phyloP scores from a whole-genome alignment of 1,140 invertebrate species.

The Antheraea mylitta region DNA sequence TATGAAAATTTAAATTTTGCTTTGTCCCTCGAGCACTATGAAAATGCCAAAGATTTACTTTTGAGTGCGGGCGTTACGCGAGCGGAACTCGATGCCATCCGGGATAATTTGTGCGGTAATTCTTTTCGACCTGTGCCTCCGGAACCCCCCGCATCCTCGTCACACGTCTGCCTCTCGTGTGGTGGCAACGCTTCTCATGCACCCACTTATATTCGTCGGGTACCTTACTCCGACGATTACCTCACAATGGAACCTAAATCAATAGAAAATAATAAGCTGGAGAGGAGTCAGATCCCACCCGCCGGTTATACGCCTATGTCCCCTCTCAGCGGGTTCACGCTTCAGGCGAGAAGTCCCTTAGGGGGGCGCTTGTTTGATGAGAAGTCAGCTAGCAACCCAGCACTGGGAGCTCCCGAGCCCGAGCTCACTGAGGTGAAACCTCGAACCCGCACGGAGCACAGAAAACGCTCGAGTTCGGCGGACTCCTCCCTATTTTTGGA shows the following conservation, averaged over 20 bases:
- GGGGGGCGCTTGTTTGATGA: conserved; percentile 64
- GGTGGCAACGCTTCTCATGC: no score
- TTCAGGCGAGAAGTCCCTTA: conserved; percentile 51
- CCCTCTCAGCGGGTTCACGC: conserved; percentile 76
- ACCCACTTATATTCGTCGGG: no score
- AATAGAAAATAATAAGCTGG: conserved; percentile 40
- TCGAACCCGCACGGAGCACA: conserved; percentile 33
- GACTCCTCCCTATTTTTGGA: conserved; percentile 84
- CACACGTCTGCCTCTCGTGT: background rate
- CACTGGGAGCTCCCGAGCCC: conserved; percentile 67
- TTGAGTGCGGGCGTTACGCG: conserved; percentile 79
- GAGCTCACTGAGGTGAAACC: conserved; percentile 16
- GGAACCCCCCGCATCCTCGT: no score
- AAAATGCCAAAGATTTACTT: conserved; percentile 86
- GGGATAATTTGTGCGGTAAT: conserved; percentile 47
- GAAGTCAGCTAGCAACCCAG: conserved; percentile 84
- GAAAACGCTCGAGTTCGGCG: conserved; percentile 84
- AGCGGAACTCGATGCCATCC: conserved; percentile 72
- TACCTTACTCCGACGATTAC: conserved; percentile 77
- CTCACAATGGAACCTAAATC: conserved; percentile 84
- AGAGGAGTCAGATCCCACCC: conserved; percentile 35
- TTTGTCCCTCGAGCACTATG: conserved; percentile 86
- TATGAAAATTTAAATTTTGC: conserved; percentile 89
- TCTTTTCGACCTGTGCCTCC: background rate
- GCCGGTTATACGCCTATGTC: conserved; percentile 85